These are phyloP conservation scores for Danaus chrysippus DNA, from an alignment of 2,888 invertebrate species.

Conservation along the genomic window DNA sequence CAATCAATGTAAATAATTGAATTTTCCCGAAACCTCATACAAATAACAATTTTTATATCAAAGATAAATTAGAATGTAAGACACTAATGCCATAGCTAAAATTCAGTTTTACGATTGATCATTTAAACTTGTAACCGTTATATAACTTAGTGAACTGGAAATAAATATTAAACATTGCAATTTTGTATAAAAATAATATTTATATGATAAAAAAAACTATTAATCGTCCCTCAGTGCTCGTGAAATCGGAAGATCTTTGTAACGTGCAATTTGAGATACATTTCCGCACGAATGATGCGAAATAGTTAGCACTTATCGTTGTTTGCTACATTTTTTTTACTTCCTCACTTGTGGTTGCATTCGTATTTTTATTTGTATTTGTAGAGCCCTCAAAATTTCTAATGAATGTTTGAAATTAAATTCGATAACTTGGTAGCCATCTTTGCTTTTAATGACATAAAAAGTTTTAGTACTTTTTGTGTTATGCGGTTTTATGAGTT, in stretches of 20 bases:
- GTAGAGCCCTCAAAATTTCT: conserved; percentile 15
- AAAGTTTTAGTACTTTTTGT: conserved; percentile 1
- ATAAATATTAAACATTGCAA: background rate
- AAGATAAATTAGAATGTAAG: too few species aligned
- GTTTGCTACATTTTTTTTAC: conserved; percentile 59
- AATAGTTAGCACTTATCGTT: conserved; percentile 60
- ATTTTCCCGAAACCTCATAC: too few species aligned
- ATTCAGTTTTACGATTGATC: too few species aligned
- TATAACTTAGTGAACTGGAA: too few species aligned
- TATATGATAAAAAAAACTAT: conserved; percentile 35
- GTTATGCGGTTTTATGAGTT: conserved; percentile 4
- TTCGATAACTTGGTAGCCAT: conserved; percentile 30
- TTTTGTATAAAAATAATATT: conserved; percentile 11
- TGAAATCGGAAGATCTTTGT: conserved; percentile 62
- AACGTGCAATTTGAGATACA: conserved; percentile 75
- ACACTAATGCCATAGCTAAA: too few species aligned
- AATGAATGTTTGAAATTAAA: conserved; percentile 28
- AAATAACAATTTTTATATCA: too few species aligned
- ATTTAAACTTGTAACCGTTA: too few species aligned
- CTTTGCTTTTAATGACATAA: conserved; percentile 14
- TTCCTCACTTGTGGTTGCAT: conserved; percentile 55
- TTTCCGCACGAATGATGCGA: conserved; percentile 70
- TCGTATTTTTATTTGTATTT: conserved; percentile 16
- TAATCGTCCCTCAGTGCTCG: conserved; percentile 36
- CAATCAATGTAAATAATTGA: too few species aligned